Conservation (phyloP, 2,888 invertebrate genomes). For the Allolobophora icterica region DNA sequence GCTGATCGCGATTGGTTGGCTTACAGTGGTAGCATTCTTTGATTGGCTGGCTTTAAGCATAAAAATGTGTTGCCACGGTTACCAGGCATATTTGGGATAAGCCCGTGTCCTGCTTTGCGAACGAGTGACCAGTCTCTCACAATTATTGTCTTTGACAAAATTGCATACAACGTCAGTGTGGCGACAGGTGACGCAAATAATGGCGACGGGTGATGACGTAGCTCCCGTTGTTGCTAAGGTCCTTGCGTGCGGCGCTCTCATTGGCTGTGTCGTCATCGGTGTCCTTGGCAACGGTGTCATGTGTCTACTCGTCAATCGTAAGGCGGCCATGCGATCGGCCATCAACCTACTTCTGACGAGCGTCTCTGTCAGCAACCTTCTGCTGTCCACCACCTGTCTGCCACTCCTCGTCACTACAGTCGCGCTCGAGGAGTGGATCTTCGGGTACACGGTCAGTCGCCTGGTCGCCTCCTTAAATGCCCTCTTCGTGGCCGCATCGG, state of each 20-base stretch:
- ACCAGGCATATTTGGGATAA: too few species aligned
- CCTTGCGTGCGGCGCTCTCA: conserved; percentile 32
- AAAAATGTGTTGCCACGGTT: too few species aligned
- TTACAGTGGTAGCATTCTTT: too few species aligned
- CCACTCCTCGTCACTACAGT: conserved; percentile 52
- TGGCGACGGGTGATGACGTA: neutral
- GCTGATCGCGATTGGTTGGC: too few species aligned
- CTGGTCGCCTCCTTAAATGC: conserved; percentile 51
- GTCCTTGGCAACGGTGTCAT: conserved; percentile 55
- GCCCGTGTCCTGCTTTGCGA: too few species aligned
- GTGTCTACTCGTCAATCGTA: conserved; percentile 56
- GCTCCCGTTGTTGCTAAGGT: neutral
- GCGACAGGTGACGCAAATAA: too few species aligned
- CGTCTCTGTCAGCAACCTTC: conserved; percentile 55
- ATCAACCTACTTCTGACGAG: conserved; percentile 59
- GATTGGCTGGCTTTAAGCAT: too few species aligned
- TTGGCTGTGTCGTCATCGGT: conserved; percentile 47
- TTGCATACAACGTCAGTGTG: too few species aligned
- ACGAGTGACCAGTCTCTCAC: too few species aligned
- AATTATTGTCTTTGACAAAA: too few species aligned
- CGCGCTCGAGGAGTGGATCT: conserved; percentile 46
- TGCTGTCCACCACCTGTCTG: conserved; percentile 52
- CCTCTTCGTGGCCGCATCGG: conserved; percentile 52
- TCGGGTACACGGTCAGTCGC: conserved; percentile 48
- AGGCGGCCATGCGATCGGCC: conserved; percentile 59